Evolutionary conservation across 2,113 vertebrate species (phyloP), one percentile per base, ranked within the genome.

Genomic region (Myrmophylax atrothorax): DNA sequence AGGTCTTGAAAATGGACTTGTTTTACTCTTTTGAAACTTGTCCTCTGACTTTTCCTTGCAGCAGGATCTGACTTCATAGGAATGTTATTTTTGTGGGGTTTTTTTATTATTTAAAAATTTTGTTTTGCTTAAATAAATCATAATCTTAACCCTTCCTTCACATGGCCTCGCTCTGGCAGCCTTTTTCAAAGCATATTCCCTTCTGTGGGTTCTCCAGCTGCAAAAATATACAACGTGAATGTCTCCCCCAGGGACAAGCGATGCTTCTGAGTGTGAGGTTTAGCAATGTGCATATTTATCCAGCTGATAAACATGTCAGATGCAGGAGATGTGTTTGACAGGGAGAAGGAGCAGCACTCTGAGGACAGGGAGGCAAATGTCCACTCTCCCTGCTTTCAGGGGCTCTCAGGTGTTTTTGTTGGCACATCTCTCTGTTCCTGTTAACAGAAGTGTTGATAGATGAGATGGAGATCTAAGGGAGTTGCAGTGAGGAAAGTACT

Each of bases 151-250:
- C 84, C 38, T 82, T 74, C 52, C 8, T 74, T 81, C n/a, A 4
- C 50, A n/a, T 23, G 38, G 37, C 37, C 74, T 87, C 0, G 1
- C 44, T 58, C 79, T 38, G 64, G 62, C 37, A 94, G 84, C 70
- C 38, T 84, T 79, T 91, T 92, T 58, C 49, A 82, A 72, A 89
- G 49, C 26, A 3, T 37, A 17, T 84, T 93, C 56, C 90, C 49
- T 79, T 79, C 40, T 67, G 0, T 3, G 12, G 8, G 28, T 84
- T 75, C 40, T 91, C 58, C 91, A 96, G 76, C 91, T 96, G 87
- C 73, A 92, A 91, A 95, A 96, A 91, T 93, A 95, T 4, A 56
- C 91, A 40, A 44, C 18, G 69, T 58, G 67, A 75, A 80, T 74
- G 4, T 89, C 44, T 84, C 89, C 84, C 50, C 58, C 29, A 17